Conservation (phyloP, 1,140 invertebrate genomes). For the Ips typographus region DNA sequence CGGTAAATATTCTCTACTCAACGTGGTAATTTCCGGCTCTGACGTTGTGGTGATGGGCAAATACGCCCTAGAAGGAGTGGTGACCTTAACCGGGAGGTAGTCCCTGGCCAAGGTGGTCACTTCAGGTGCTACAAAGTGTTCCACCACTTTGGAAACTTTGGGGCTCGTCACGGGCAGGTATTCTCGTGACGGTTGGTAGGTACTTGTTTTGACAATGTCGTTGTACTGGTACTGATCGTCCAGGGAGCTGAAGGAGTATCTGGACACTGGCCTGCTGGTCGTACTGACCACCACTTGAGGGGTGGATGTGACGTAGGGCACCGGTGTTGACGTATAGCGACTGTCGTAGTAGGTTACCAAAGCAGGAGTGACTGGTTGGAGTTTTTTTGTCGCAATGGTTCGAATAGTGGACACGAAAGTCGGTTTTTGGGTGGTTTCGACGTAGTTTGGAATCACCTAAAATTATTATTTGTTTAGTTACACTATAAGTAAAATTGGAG, state of each 20-base stretch:
- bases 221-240: conserved; percentile 36
- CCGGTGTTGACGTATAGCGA: conserved; percentile 33
- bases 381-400: conserved; percentile 34
- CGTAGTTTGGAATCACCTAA: conserved; percentile 1
- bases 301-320: conserved; percentile 2
- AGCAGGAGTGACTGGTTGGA: conserved; percentile 24
- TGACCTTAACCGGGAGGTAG: conserved; percentile 36
- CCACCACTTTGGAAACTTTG: conserved; percentile 13
- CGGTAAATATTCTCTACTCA: conserved; percentile 40
- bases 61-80: conserved; percentile 30
- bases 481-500: not conserved
- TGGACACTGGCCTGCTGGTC: conserved; percentile 38
- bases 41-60: conserved; percentile 36
- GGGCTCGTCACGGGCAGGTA: conserved; percentile 29
- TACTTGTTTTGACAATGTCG: conserved; percentile 21
- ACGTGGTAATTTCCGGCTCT: conserved; percentile 39
- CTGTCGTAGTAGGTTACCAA: conserved; percentile 39
- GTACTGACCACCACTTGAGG: conserved; percentile 8
- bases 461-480: not conserved
- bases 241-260: conserved; percentile 38
- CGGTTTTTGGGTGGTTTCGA: conserved; percentile 43
- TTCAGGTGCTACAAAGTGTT: conserved; percentile 15
- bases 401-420: conserved; percentile 40
- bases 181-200: conserved; percentile 2
- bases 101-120: conserved; percentile 26